Evolutionary conservation across 2,888 invertebrate species (phyloP), one percentile per base, ranked within the genome.

Genomic region (Trachelus troglodyta): DNA sequence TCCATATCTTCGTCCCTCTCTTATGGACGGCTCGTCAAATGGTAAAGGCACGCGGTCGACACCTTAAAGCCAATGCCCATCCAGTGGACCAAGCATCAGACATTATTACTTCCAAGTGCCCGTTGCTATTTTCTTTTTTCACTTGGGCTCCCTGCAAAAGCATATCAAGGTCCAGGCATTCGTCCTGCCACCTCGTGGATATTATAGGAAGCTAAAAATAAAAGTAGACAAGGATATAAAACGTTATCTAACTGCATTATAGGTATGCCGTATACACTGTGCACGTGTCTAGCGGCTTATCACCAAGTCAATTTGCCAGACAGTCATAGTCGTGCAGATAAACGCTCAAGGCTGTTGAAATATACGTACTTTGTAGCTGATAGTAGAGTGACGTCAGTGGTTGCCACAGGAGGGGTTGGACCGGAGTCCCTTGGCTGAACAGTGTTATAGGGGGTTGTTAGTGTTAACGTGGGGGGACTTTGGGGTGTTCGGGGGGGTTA

Each of bases 41-140:
- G 74, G 77, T 12, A 35, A 23, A 6, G 69, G 71, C 78, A 81
- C 80, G 77, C 23, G 56, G 9, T 9, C 56, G 23, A 6, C 40
- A 40, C 23, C 56, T 0, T 23, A 1, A 9, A 56, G 23, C 9
- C 56, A 56, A 56, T 40, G 9, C 6, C 2, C 23, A 23, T 23
- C 56, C 56, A 56, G 9, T 56, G 23, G 9, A 23, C 40, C 40
- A 56, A 9, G 40, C 40, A 56, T 56, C 6, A 0, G 0, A 23
- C 9, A 1, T 56, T 23, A 56, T 56, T 56, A 56, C 23, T 1
- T 1, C 15, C 23, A 23, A 40, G 23, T 6, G 40, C 2, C 23
- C 0, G 23, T 56, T 9, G 23, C 56, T 15, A 56, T 23, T 56
- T 23, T 23, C 9, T 2, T 56, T 56, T 56, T 56, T 1, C 9